phyloP scores from a whole-genome alignment of 2,888 invertebrate species.

The Eristalis tenax region DNA sequence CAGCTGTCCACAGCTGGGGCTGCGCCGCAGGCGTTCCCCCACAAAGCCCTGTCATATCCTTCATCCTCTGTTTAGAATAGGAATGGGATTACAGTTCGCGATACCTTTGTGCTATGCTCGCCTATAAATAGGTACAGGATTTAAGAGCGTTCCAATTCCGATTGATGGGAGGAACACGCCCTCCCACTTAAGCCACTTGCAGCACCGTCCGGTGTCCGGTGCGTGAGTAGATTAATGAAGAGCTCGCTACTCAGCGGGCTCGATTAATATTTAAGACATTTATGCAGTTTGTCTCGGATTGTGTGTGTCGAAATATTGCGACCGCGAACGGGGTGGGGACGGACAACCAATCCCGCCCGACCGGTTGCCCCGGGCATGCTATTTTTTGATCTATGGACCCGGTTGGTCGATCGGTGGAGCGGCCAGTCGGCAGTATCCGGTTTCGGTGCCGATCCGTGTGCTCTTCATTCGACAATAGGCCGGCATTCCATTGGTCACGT shows the following conservation, averaged over 20 bases:
- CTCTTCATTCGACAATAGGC: constrained; percentile 42
- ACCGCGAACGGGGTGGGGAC: constrained; percentile 57
- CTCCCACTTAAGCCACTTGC: constrained; percentile 56
- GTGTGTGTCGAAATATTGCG: constrained; percentile 63
- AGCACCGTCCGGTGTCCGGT: not conserved
- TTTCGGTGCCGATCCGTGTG: constrained; percentile 30
- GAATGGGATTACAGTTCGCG: constrained; percentile 64
- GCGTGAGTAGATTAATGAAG: constrained; percentile 62
- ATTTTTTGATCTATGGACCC: not conserved
- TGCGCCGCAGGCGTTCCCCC: constrained; percentile 33
- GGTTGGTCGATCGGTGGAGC: not conserved
- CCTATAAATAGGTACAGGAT: constrained; percentile 69
- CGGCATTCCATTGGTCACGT: constrained; percentile 44
- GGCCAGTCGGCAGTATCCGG: constrained; percentile 19
- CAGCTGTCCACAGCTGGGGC: constrained; percentile 63
- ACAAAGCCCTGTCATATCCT: constrained; percentile 60
- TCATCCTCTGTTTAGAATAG: constrained; percentile 62
- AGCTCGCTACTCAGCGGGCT: constrained; percentile 41
- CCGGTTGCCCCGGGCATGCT: not conserved
- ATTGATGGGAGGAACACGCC: constrained; percentile 60
- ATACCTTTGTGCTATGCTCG: constrained; percentile 32
- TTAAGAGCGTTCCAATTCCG: constrained; percentile 61
- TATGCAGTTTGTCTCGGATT: constrained; percentile 63
- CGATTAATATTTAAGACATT: constrained; percentile 63
- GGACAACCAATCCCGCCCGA: constrained; percentile 1